phyloP scores from a whole-genome alignment of 2,797 vertebrate genomes.

The Cyclopterus lumpus region DNA sequence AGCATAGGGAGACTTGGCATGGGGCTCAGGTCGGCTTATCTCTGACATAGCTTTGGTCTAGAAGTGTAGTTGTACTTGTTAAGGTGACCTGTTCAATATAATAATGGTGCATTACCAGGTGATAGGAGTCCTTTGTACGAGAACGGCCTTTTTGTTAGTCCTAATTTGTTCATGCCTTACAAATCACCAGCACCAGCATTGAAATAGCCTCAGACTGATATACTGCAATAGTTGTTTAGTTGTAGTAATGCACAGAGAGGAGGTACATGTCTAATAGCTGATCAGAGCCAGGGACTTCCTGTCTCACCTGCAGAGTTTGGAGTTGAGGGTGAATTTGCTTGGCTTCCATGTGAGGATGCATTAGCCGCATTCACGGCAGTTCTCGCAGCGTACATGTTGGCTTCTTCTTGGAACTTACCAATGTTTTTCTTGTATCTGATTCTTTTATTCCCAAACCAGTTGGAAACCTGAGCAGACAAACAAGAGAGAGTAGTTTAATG shows the following conservation, averaged over 20 bases:
- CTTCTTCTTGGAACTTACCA: constrained; percentile 99
- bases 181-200: constrained; percentile 51
- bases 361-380: constrained; percentile 97
- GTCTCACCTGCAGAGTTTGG: constrained; percentile 99
- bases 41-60: constrained; percentile 49
- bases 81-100: constrained; percentile 30
- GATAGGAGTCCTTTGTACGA: constrained; percentile 30
- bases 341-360: constrained; percentile 98
- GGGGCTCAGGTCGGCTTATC: constrained; percentile 72
- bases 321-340: constrained; percentile 99
- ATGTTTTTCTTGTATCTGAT: constrained; percentile 99
- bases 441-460: constrained; percentile 99
- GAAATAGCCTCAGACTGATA: constrained; percentile 42
- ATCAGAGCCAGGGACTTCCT: constrained; percentile 73
- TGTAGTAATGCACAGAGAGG: constrained; percentile 65
- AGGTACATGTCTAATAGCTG: constrained; percentile 65
- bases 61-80: constrained; percentile 10
- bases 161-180: constrained; percentile 36
- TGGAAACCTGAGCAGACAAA: constrained; percentile 92
- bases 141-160: constrained; percentile 33
- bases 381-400: constrained; percentile 99
- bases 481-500: constrained; percentile 60
- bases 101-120: constrained; percentile 37
- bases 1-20: constrained; percentile 65
- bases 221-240: constrained; percentile 19